A percentile compares a stretch with the other conserved stretches of the same genome.
Evolutionary conservation across 2,888 invertebrate genomes (phyloP).

Genomic region (Ennomos fuscantarius): DNA sequence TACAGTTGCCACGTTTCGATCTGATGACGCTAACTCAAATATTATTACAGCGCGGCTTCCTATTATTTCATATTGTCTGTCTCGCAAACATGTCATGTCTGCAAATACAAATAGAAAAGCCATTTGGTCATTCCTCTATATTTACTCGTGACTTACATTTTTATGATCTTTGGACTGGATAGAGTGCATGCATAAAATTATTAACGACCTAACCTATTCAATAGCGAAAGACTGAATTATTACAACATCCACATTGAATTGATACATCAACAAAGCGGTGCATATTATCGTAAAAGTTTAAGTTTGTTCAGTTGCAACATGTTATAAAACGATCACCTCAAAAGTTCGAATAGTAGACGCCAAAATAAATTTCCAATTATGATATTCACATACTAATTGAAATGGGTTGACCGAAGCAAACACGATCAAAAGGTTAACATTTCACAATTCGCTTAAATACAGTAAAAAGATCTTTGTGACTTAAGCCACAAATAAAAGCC

Average conservation of each 20-base stretch:
- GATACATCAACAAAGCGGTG: conserved; percentile 22
- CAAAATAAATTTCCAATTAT: neutral
- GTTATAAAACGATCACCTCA: neutral
- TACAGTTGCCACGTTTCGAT: conserved; percentile 19
- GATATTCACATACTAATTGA: neutral
- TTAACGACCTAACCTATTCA: conserved; percentile 32
- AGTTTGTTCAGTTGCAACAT: neutral
- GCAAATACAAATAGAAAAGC: conserved; percentile 43
- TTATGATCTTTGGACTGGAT: conserved; percentile 50
- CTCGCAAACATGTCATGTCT: conserved; percentile 37
- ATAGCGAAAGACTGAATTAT: conserved; percentile 27
- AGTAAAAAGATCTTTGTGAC: too few species aligned
- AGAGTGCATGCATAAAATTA: conserved; percentile 44
- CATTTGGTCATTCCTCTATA: conserved; percentile 50
- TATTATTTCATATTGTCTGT: conserved; percentile 37
- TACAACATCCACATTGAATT: conserved; percentile 10
- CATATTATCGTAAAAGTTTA: conserved; percentile 5
- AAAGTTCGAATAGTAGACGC: neutral
- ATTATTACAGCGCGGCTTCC: conserved; percentile 32
- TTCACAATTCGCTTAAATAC: too few species aligned
- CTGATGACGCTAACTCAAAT: conserved; percentile 34
- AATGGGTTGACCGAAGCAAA: too few species aligned
- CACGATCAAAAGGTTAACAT: too few species aligned
- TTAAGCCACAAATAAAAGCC: too few species aligned
- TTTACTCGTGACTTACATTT: conserved; percentile 54